These are phyloP conservation scores for Oostethus manadensis DNA, from an alignment of 2,113 vertebrate genomes.

Conservation along the genomic window DNA sequence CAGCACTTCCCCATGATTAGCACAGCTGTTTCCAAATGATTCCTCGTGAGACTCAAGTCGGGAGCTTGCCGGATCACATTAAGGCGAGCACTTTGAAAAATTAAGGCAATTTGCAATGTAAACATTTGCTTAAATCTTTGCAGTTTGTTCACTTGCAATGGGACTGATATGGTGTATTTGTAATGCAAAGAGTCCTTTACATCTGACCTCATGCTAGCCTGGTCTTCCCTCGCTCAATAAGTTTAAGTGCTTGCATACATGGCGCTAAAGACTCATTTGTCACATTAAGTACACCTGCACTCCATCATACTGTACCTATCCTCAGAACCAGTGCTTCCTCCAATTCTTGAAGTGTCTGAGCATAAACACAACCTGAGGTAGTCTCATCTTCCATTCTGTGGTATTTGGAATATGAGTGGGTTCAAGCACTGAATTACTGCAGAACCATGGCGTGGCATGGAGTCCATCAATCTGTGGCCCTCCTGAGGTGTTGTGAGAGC, in stretches of 20 bases:
- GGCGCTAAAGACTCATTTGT: not conserved
- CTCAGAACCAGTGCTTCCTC: too few relatives aligned
- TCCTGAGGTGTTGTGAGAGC: too few relatives aligned
- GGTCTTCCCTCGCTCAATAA: constrained; percentile 23
- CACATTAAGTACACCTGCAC: not conserved
- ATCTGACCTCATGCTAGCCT: constrained; percentile 3
- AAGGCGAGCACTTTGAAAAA: constrained; percentile 43
- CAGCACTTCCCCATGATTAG: constrained; percentile 27
- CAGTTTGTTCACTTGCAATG: constrained; percentile 22
- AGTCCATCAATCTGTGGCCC: too few relatives aligned
- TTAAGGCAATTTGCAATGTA: constrained; percentile 26
- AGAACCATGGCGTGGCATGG: too few relatives aligned
- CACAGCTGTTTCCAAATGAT: constrained; percentile 35
- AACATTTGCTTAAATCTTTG: constrained; percentile 29
- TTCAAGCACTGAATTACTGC: too few relatives aligned
- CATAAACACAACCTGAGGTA: too few relatives aligned
- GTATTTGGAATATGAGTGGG: too few relatives aligned
- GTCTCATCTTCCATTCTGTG: too few relatives aligned
- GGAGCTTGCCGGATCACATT: constrained; percentile 18
- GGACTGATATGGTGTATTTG: constrained; percentile 11
- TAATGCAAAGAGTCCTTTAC: not conserved
- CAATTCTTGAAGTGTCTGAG: too few relatives aligned
- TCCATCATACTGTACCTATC: not conserved
- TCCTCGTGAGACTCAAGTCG: constrained; percentile 24
- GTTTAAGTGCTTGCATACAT: constrained; percentile 36